Evolutionary conservation across 2,797 vertebrate genomes (phyloP).

Genomic region (Chiroxiphia lanceolata): DNA sequence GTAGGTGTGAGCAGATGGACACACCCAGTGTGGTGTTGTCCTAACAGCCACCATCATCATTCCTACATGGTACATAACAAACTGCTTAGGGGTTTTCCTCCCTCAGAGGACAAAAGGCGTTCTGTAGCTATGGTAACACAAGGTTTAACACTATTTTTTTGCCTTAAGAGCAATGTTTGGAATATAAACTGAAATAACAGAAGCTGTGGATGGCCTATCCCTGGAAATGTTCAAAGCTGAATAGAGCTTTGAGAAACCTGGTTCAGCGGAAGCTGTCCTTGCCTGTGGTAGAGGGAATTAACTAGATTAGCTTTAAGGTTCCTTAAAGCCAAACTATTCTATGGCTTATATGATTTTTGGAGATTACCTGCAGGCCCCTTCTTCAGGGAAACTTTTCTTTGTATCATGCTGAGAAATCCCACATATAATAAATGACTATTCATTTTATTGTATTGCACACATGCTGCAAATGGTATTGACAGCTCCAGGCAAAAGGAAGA

Average conservation of each 20-base stretch:
- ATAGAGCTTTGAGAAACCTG: background rate
- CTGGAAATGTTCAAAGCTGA: background rate
- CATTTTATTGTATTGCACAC: background rate
- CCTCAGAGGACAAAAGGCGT: background rate
- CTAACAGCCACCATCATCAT: background rate
- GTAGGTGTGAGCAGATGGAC: background rate
- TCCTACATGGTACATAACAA: background rate
- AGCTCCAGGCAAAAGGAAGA: background rate
- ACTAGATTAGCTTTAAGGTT: background rate
- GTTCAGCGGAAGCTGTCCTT: background rate
- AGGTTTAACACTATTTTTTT: background rate
- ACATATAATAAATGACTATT: background rate
- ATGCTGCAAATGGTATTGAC: background rate
- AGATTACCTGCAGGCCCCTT: background rate
- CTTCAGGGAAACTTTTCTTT: background rate
- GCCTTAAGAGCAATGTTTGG: background rate
- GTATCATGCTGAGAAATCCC: background rate
- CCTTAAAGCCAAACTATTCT: background rate
- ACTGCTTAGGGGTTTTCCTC: background rate
- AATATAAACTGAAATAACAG: background rate
- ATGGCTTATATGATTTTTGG: background rate
- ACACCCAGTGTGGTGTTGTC: background rate
- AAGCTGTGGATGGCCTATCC: background rate
- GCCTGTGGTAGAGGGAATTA: fast-evolving
- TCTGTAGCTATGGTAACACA: background rate